These are phyloP conservation scores for Hemicrepidius hirtus DNA, from an alignment of 2,888 invertebrate genomes.

Conservation along the genomic window DNA sequence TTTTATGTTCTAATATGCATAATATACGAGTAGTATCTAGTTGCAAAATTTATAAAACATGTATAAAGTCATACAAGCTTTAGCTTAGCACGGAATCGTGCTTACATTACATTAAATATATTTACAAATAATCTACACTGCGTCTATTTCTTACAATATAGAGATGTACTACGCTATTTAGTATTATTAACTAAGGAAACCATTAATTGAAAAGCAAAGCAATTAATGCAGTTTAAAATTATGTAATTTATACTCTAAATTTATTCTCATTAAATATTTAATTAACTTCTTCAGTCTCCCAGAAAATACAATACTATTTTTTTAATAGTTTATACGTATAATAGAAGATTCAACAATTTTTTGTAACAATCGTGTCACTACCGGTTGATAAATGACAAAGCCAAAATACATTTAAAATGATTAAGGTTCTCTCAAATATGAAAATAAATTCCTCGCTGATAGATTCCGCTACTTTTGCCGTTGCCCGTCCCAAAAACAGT, in stretches of 20 bases:
- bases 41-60: slow-evolving; percentile 19
- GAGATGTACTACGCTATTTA: slow-evolving; percentile 18
- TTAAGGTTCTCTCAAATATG: too few relatives aligned
- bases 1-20: slow-evolving; percentile 31
- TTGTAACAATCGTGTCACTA: too few relatives aligned
- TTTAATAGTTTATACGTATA: too few relatives aligned
- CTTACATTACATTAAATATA: slow-evolving; percentile 7
- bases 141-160: slow-evolving; percentile 10
- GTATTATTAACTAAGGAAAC: slow-evolving; percentile 24
- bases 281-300: too few relatives aligned
- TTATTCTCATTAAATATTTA: background rate
- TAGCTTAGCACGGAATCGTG: slow-evolving; percentile 23
- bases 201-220: slow-evolving; percentile 4
- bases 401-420: too few relatives aligned
- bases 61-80: slow-evolving; percentile 13
- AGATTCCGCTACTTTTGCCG: too few relatives aligned
- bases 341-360: too few relatives aligned
- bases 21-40: slow-evolving; percentile 8
- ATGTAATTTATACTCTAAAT: background rate
- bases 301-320: too few relatives aligned
- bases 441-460: too few relatives aligned
- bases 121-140: background rate
- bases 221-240: slow-evolving; percentile 3
- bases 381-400: too few relatives aligned
- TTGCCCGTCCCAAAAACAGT: too few relatives aligned